A percentile compares a stretch with the other conserved stretches of the same genome.
phyloP scores from a whole-genome alignment of 2,888 invertebrate genomes.

The Amiota communis region DNA sequence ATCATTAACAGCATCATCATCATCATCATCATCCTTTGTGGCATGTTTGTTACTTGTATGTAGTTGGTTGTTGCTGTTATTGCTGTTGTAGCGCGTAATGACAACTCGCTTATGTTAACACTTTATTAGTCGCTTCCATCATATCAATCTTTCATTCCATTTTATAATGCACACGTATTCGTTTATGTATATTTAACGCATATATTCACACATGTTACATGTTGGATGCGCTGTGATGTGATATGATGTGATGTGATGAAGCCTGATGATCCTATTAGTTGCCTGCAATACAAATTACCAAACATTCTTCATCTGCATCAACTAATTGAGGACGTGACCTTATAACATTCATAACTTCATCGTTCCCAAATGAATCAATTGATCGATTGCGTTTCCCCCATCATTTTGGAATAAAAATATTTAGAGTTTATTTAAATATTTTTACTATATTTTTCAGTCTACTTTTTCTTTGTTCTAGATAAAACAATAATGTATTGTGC shows the following conservation, averaged over 20 bases:
- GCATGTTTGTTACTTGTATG: neutral
- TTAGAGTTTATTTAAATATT: no score
- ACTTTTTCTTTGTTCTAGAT: no score
- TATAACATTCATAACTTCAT: constrained; percentile 30
- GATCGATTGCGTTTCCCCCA: no score
- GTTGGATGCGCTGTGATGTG: neutral
- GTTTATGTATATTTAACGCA: constrained; percentile 23
- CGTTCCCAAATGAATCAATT: no score
- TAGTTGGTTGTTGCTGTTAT: no score
- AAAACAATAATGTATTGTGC: no score
- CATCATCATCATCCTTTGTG: constrained; percentile 18
- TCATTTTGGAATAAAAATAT: no score
- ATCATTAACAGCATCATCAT: constrained; percentile 28
- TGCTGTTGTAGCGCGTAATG: constrained; percentile 46
- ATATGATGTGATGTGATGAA: constrained; percentile 39
- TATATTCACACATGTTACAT: constrained; percentile 15
- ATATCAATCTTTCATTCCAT: constrained; percentile 51
- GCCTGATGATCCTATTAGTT: constrained; percentile 15
- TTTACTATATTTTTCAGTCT: no score
- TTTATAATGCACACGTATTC: constrained; percentile 55
- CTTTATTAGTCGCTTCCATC: constrained; percentile 55
- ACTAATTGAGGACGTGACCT: constrained; percentile 59
- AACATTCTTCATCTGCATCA: constrained; percentile 50
- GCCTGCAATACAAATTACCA: constrained; percentile 53
- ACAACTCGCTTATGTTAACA: constrained; percentile 64